Evolutionary conservation across 2,113 vertebrate species (phyloP).

Genomic region (Apus apus): DNA sequence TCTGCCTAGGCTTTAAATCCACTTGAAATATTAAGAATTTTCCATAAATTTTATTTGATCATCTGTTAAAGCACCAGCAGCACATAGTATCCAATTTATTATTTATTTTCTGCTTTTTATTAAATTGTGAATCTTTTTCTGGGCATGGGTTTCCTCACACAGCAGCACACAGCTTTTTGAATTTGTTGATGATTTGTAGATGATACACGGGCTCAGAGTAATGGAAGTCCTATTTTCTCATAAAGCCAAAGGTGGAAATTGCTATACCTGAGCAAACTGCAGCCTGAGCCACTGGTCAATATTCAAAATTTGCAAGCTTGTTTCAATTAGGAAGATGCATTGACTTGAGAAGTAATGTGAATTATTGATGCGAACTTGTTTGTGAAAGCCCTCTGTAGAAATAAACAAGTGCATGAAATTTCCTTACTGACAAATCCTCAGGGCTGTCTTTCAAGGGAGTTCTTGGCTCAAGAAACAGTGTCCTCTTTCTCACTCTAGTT

Average conservation of each 20-base stretch:
- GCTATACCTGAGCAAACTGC: not conserved
- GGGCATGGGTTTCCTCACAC: not conserved
- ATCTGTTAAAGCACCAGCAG: not conserved
- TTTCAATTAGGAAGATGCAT: not conserved
- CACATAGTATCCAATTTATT: not conserved
- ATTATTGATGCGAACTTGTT: not conserved
- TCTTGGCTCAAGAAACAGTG: not conserved
- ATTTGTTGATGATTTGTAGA: not conserved
- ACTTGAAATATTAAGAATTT: slow-evolving; percentile 36
- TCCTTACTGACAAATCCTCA: not conserved
- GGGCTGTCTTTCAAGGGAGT: not conserved
- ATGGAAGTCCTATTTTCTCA: not conserved
- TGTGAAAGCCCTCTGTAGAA: not conserved
- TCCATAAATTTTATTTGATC: slow-evolving; percentile 37
- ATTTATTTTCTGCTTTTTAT: slow-evolving; percentile 17
- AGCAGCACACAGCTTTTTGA: not conserved
- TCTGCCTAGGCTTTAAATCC: not conserved
- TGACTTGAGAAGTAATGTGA: not conserved
- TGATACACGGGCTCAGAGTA: not conserved
- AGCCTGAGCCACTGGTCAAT: not conserved
- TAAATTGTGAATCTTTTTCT: not conserved
- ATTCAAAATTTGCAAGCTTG: not conserved
- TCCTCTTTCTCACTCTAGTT: not conserved
- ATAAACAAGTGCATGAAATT: not conserved
- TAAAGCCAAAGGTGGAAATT: not conserved